These are phyloP conservation scores for Trachemys scripta DNA, from an alignment of 2,113 vertebrate species.

Conservation along the genomic window DNA sequence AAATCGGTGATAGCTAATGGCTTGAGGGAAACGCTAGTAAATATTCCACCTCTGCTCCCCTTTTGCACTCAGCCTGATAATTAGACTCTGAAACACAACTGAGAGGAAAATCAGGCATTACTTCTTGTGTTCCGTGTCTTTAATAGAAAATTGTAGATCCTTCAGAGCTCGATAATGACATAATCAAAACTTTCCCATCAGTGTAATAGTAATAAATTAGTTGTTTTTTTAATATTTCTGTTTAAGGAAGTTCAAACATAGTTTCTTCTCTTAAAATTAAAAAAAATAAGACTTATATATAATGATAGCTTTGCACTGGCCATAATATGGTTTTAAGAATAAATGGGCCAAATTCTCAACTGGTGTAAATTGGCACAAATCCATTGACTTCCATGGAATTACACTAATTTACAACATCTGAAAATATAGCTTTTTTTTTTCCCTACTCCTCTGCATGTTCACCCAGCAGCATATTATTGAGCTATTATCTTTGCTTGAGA, in stretches of 20 bases:
- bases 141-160: neutral
- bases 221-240: neutral
- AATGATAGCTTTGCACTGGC: neutral
- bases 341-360: neutral
- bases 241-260: neutral
- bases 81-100: neutral
- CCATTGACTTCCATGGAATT: neutral
- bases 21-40: neutral
- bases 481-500: rapidly evolving
- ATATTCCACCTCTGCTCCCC: rapidly evolving
- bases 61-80: neutral
- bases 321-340: neutral
- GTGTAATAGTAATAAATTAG: neutral
- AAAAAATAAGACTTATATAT: neutral
- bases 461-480: neutral
- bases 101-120: neutral
- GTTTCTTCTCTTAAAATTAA: neutral
- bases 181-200: neutral
- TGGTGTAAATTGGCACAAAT: rapidly evolving
- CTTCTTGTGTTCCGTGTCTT: neutral
- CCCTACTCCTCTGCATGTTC: neutral
- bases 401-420: neutral
- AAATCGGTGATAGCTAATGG: rapidly evolving
- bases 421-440: neutral
- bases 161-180: neutral